These are phyloP conservation scores for Proisotoma minuta DNA, from an alignment of 2,888 invertebrate genomes.

Conservation along the genomic window DNA sequence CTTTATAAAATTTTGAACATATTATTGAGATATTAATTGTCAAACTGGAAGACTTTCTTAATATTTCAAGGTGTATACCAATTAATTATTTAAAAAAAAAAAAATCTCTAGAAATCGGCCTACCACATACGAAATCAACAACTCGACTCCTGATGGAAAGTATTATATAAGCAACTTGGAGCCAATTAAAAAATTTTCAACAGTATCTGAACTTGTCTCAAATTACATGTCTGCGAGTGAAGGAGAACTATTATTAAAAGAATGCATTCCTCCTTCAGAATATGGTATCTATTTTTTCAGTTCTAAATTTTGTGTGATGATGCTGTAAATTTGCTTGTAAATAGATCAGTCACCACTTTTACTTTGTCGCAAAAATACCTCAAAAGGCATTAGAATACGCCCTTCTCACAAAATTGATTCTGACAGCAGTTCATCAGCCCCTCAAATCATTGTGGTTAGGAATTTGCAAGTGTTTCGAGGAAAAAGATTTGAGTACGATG, in stretches of 20 bases:
- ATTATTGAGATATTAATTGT: slow-evolving; percentile 7
- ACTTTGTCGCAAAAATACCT: slow-evolving; percentile 55
- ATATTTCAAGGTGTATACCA: too few species aligned
- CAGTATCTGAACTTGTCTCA: slow-evolving; percentile 60
- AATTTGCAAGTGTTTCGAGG: slow-evolving; percentile 67
- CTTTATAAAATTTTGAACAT: not conserved
- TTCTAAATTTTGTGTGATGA: slow-evolving; percentile 23
- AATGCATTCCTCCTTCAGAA: slow-evolving; percentile 80
- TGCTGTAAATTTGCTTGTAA: slow-evolving; percentile 2
- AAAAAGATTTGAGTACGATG: slow-evolving; percentile 52
- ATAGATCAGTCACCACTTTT: slow-evolving; percentile 67
- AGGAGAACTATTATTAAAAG: slow-evolving; percentile 60
- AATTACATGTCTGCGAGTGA: slow-evolving; percentile 57
- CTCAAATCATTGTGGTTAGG: slow-evolving; percentile 64
- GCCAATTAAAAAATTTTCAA: slow-evolving; percentile 27
- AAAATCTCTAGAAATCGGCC: slow-evolving; percentile 33
- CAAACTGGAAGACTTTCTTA: not conserved
- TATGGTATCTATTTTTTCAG: slow-evolving; percentile 60
- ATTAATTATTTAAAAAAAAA: too few species aligned
- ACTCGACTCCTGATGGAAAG: slow-evolving; percentile 30
- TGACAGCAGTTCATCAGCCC: slow-evolving; percentile 53
- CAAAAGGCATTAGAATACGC: slow-evolving; percentile 20
- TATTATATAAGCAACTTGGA: slow-evolving; percentile 20
- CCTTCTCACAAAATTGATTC: slow-evolving; percentile 53
- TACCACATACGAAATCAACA: slow-evolving; percentile 30